Percentiles rank a stretch among this genome's conserved stretches.
phyloP scores from a whole-genome alignment of 2,888 invertebrate genomes.

The Chymomyza fuscimana region DNA sequence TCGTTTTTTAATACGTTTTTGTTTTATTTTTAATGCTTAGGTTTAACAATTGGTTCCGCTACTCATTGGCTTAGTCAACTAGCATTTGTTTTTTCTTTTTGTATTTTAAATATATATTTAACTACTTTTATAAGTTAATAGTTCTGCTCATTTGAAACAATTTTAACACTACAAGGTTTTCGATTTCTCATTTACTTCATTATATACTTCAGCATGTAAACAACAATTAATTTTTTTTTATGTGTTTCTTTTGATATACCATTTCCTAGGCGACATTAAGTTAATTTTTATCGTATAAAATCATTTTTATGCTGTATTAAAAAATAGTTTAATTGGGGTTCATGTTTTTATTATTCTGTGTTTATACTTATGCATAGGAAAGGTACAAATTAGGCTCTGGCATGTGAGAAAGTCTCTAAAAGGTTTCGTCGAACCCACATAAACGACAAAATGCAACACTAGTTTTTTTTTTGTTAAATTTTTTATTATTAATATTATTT shows the following conservation, averaged over 20 bases:
- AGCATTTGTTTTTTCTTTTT: conserved; percentile 32
- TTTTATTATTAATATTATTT: conserved; percentile 27
- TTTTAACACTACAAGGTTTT: conserved; percentile 62
- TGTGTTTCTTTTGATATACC: conserved; percentile 52
- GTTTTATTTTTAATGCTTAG: conserved; percentile 55
- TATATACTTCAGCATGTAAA: conserved; percentile 64
- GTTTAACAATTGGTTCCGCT: conserved; percentile 76
- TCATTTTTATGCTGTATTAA: conserved; percentile 53
- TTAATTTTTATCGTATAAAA: conserved; percentile 58
- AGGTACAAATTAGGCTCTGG: conserved; percentile 78
- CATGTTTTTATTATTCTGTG: conserved; percentile 15
- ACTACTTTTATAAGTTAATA: conserved; percentile 51
- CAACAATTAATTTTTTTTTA: conserved; percentile 57
- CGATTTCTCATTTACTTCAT: conserved; percentile 39
- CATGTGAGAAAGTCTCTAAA: conserved; percentile 67
- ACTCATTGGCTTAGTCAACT: conserved; percentile 59
- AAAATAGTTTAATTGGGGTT: conserved; percentile 64
- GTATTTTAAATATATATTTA: conserved; percentile 44
- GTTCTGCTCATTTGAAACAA: conserved; percentile 57
- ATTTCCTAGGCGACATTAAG: conserved; percentile 52
- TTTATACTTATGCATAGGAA: conserved; percentile 67
- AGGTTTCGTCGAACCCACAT: conserved; percentile 46
- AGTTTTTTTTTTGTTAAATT: conserved; percentile 25
- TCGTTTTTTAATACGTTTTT: conserved; percentile 40
- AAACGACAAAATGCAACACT: conserved; percentile 59